Base-by-base conservation (phyloP, 2,888 invertebrate species). In the Amiota mariae region DNA sequence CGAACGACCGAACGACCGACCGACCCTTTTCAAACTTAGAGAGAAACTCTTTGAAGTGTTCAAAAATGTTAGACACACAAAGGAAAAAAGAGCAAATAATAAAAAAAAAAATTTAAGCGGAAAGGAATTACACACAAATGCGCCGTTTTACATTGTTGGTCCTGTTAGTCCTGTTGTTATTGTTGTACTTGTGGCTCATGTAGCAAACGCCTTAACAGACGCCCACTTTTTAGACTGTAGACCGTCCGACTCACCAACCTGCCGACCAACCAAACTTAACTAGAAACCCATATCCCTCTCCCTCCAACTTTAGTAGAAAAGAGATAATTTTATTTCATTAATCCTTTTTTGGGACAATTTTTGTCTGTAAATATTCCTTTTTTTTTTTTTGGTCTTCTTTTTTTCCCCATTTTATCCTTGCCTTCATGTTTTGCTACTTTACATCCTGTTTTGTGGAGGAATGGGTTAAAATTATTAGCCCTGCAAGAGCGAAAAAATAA, bases 241-340 rank as follows among this genome's bases (percentile, higher is more conserved):
- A 8, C 2, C 6, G 13, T 1, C 51, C 54, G 18, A 15, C 20
- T 51, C 36, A 36, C 36, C 24, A 24, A 8, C 4, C 6, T 12
- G 0, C 51, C 54, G n/a, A 15, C 20, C 57, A 24, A 36, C 36
- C 36, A 36, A 36, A 36, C 36, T 36, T 36, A 36, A 0, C 8
- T 36, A 24, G 1, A 36, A 36, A 36, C 36, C 36, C 36, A 6
- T 36, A 36, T 6, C 36, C 36, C 36, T 36, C 2, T 36, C 36
- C 36, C 71, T 74, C 36, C 71, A 73, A 18, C 61, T 81, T 78
- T 82, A 68, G 78, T 81, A 79, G 77, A 83, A 85, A 86, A 85
- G 86, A 87, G 86, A 87, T 87, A 87, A 87, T 87, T 87, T 87
- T 86, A 87, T 87, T 87, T 86, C 86, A 87, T 87, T 87, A 87